Conservation (phyloP, 2,113 vertebrate species). For the Petaurus breviceps region DNA sequence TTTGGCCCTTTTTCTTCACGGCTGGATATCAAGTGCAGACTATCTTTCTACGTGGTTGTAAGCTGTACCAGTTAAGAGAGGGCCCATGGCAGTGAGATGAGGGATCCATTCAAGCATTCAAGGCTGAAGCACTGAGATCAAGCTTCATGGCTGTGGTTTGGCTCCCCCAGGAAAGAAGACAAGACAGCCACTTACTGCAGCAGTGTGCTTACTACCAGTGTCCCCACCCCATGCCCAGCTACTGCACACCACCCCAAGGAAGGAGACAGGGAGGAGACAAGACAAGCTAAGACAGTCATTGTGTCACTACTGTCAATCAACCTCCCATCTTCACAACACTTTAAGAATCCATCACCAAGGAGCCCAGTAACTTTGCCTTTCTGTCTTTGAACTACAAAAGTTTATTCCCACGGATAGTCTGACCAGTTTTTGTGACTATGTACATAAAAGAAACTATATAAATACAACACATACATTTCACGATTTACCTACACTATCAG, state of each 20-base stretch:
- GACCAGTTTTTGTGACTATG: constrained; percentile 51
- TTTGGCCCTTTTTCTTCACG: not conserved
- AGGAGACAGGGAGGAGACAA: not conserved
- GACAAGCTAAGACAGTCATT: not conserved
- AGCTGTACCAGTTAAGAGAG: not conserved
- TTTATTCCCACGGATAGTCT: constrained; percentile 31
- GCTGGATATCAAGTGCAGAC: not conserved
- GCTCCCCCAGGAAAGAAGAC: not conserved
- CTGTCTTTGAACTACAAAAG: constrained; percentile 14
- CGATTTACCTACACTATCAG: constrained; percentile 56
- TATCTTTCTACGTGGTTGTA: not conserved
- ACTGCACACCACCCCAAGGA: not conserved
- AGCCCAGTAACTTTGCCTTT: constrained; percentile 37
- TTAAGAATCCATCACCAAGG: not conserved
- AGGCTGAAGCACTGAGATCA: not conserved
- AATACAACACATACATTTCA: constrained; percentile 77
- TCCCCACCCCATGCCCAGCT: not conserved
- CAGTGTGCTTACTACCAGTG: too few species aligned
- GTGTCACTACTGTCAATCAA: not conserved
- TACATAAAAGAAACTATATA: constrained; percentile 74
- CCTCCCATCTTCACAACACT: not conserved
- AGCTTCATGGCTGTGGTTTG: not conserved
- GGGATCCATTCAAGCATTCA: not conserved
- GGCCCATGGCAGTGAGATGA: not conserved
- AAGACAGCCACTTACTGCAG: not conserved